Evolutionary conservation across 2,888 invertebrate genomes (phyloP), one percentile per base, ranked within the genome.

Genomic region (Cerceris rybyensis): DNA sequence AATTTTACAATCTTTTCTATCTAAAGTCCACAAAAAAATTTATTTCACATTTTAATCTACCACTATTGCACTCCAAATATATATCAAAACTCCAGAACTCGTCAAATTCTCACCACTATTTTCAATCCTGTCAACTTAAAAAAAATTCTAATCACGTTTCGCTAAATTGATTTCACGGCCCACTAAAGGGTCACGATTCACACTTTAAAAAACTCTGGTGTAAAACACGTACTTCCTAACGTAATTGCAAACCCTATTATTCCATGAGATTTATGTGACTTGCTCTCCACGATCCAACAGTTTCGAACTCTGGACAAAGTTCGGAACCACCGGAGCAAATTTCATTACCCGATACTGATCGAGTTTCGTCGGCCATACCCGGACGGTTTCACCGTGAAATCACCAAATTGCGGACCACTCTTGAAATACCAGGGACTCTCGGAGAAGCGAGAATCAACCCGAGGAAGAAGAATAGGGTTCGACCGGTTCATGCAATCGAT

Each of bases 301-400:
- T 74, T 76, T 68, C 66, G 49, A 42, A 58, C 49, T 59, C 61
- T 16, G 65, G 13, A 57, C 52, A 67, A 67, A 66, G 70, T 67
- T 70, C 65, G 39, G 52, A 54, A 49, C n/a, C 54, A 54, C 46
- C 52, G 50, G 7, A 9, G 16, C 66, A 75, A 78, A 78, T 76
- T 75, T 43, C 61, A 75, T 78, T 77, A 79, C 16, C 61, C 49
- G 54, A 60, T 61, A 60, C 59, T 66, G 70, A 70, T 76, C 66
- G 77, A 78, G 67, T 75, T 78, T 75, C 75, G 61, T 65, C 50
- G 55, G 43, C 65, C 63, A 68, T 58, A 42, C 14, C 52, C 50
- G 11, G 43, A 54, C 55, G 17, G 69, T 80, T 67, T 72, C 61
- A 59, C 74, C 70, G 60, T 80, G 58, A 80, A 82, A 82, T 77